These are phyloP conservation scores for Melinaea menophilus DNA, from an alignment of 2,888 invertebrate genomes.

Conservation along the genomic window DNA sequence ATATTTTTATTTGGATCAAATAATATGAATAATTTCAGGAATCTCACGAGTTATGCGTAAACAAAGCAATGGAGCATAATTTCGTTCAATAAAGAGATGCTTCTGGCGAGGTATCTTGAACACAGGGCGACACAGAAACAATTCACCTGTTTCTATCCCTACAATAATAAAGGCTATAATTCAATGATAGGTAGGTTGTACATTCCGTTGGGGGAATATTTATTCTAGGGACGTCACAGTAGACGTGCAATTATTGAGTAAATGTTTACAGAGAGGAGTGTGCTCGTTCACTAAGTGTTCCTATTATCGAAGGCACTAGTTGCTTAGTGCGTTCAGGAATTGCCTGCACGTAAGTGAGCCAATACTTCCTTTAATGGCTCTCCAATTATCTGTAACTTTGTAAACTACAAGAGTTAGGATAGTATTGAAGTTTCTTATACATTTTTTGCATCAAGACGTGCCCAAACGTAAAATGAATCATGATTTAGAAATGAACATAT, in stretches of 20 bases:
- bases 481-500: not conserved
- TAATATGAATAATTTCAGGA: conserved; percentile 30
- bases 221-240: conserved; percentile 67
- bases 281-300: conserved; percentile 61
- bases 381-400: not conserved
- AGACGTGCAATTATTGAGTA: conserved; percentile 73
- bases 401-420: not conserved
- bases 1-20: not conserved
- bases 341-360: conserved; percentile 12
- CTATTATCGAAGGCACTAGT: conserved; percentile 62
- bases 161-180: conserved; percentile 17
- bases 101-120: conserved; percentile 43
- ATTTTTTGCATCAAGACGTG: not conserved
- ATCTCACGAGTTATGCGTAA: conserved; percentile 53
- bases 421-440: not conserved
- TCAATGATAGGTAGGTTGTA: conserved; percentile 32
- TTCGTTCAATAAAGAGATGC: conserved; percentile 69
- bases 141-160: not conserved
- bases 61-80: conserved; percentile 66
- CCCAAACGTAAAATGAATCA: not conserved
- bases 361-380: conserved; percentile 13
- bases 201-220: conserved; percentile 61
- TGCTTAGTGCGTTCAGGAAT: conserved; percentile 46
- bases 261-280: conserved; percentile 69
- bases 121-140: conserved; percentile 11